Conservation (phyloP, 1,140 invertebrate species). For the Acromyrmex echinatior region DNA sequence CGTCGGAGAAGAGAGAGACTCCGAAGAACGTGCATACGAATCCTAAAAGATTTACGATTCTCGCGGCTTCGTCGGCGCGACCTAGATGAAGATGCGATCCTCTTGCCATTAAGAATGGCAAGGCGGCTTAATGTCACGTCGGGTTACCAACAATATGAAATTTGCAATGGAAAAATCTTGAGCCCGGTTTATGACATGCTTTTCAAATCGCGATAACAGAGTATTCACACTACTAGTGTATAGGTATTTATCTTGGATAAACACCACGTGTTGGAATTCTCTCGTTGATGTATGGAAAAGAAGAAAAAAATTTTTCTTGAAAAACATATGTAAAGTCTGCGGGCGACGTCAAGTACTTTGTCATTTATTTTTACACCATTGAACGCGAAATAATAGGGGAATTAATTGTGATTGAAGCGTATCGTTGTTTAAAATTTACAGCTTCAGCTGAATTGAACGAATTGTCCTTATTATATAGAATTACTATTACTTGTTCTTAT, state of each 20-base stretch:
- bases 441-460: no score
- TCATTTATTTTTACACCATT: not conserved
- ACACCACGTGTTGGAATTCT: constrained; percentile 18
- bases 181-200: constrained; percentile 1
- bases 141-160: constrained; percentile 79
- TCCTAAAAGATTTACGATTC: constrained; percentile 16
- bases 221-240: no score
- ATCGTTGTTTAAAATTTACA: no score
- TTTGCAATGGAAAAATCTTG: constrained; percentile 78
- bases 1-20: not conserved
- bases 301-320: not conserved
- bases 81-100: constrained; percentile 6
- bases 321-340: not conserved
- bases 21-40: not conserved
- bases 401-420: not conserved
- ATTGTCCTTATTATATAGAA: no score
- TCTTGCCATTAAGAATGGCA: not conserved
- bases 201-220: constrained; percentile 14
- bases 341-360: not conserved
- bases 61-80: not conserved
- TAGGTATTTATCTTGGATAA: not conserved
- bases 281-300: not conserved
- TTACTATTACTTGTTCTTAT: no score
- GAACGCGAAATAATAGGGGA: not conserved
- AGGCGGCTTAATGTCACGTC: constrained; percentile 70